Base-by-base conservation (phyloP, 2,888 invertebrate genomes). In the Serrognathus titanus region DNA sequence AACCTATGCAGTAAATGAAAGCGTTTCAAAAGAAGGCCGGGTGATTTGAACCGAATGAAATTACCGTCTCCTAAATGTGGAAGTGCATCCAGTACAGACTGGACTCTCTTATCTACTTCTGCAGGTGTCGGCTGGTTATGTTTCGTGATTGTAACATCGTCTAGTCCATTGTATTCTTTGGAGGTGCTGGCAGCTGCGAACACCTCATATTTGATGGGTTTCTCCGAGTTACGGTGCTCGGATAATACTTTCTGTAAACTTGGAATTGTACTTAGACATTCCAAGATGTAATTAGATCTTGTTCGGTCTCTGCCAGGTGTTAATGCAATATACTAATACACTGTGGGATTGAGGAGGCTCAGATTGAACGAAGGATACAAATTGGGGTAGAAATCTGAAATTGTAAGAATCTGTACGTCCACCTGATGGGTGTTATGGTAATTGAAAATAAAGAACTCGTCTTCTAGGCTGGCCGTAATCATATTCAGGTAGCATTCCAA, bases 21-120 rank as follows among this genome's bases (percentile, higher is more conserved):
- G 11, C 11, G 20, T 41, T 11, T 20, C 35, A 9, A 47, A 36
- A 9, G n/a, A 9, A 1, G 37, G 11, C 9, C 12, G 12, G 13
- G 16, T n/a, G 10, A 4, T 9, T 36, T 31, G 3, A 39, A 3
- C 2, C 6, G 40, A 46, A 16, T 10, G 36, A 51, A 61, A 62
- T 67, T 64, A 74, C 83, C 92, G 68, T 89, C 89, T 0, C 94
- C 93, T 48, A 94, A 80, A 76, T 94, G 85, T 2, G 92, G 91
- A 45, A 97, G 79, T 55, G 95, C 77, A 55, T 81, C 81, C 24
- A 78, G 66, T 35, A 83, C 79, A 16, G 75, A 71, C 8, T 71
- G 63, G 31, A 81, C 79, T 63, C 78, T 77, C 11, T 70, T 57
- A 55, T 80, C 79, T 41, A 81, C 69, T 41, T 74, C 71, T 8